A percentile compares a stretch with the other conserved stretches of the same genome.
Evolutionary conservation across 2,888 invertebrate genomes (phyloP).

Genomic region (Lepeophtheirus nordmannii): DNA sequence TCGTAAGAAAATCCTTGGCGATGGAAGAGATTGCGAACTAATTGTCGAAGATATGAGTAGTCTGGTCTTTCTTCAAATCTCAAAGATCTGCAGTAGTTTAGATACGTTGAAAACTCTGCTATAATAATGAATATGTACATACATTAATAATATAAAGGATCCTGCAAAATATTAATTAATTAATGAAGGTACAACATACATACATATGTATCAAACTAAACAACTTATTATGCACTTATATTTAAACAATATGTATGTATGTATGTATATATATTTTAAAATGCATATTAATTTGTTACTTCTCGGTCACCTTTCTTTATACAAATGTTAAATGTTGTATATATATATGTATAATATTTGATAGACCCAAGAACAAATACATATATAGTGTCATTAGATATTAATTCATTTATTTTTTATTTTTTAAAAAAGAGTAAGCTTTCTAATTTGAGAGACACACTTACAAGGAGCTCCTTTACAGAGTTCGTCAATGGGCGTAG

Average conservation of each 20-base stretch:
- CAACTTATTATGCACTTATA: too few relatives aligned
- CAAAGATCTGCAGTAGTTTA: slow-evolving; percentile 89
- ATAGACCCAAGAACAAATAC: too few relatives aligned
- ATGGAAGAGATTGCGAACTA: slow-evolving; percentile 91
- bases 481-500: slow-evolving; percentile 72
- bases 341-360: too few relatives aligned
- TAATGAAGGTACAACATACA: too few relatives aligned
- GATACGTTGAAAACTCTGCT: slow-evolving; percentile 77
- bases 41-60: slow-evolving; percentile 83
- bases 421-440: not conserved
- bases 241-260: too few relatives aligned
- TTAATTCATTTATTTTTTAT: not conserved
- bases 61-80: slow-evolving; percentile 96
- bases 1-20: slow-evolving; percentile 94
- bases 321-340: too few relatives aligned
- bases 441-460: not conserved
- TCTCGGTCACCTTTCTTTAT: too few relatives aligned
- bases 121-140: not conserved
- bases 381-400: too few relatives aligned
- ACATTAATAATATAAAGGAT: not conserved
- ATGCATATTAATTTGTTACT: too few relatives aligned
- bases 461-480: slow-evolving; percentile 50
- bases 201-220: too few relatives aligned
- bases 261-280: too few relatives aligned
- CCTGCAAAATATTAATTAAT: not conserved